Evolutionary conservation across 2,888 invertebrate species (phyloP), one percentile per base, ranked within the genome.

Genomic region (Halocaridina rubra): DNA sequence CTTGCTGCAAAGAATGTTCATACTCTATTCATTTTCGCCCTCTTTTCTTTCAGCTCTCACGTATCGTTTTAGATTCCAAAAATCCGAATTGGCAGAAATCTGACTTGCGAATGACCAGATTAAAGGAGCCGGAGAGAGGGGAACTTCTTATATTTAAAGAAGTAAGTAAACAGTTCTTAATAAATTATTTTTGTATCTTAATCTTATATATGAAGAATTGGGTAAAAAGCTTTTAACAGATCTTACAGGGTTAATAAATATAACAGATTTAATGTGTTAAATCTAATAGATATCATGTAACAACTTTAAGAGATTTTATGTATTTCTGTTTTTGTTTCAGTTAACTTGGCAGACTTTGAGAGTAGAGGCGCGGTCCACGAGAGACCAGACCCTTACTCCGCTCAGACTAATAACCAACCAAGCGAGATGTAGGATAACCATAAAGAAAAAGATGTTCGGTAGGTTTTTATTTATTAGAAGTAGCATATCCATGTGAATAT

Each of bases 271-370:
- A n/a, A n/a, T n/a, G n/a, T n/a, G n/a, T n/a, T n/a, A n/a, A n/a
- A n/a, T n/a, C n/a, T n/a, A n/a, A n/a, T n/a, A n/a, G n/a, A n/a
- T n/a, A n/a, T n/a, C n/a, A n/a, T n/a, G n/a, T n/a, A n/a, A n/a
- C n/a, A n/a, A n/a, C n/a, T n/a, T n/a, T n/a, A n/a, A n/a, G n/a
- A n/a, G n/a, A n/a, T n/a, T n/a, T n/a, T n/a, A n/a, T n/a, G n/a
- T n/a, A n/a, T n/a, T n/a, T n/a, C n/a, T n/a, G n/a, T n/a, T n/a
- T n/a, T 53, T 10, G 16, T 5, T 53, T 53, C 86, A 88, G 92
- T 92, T 99, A 80, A 96, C 96, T 90, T 99, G 99, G 99, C 98
- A 99, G 92, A 97, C 97, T 76, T 94, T 99, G 24, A 93, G 98
- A 88, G 96, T 99, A 90, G 98, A 99, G 92, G 98, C 98, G 13